phyloP scores from a whole-genome alignment of 1,140 invertebrate species.

The Limonius californicus region DNA sequence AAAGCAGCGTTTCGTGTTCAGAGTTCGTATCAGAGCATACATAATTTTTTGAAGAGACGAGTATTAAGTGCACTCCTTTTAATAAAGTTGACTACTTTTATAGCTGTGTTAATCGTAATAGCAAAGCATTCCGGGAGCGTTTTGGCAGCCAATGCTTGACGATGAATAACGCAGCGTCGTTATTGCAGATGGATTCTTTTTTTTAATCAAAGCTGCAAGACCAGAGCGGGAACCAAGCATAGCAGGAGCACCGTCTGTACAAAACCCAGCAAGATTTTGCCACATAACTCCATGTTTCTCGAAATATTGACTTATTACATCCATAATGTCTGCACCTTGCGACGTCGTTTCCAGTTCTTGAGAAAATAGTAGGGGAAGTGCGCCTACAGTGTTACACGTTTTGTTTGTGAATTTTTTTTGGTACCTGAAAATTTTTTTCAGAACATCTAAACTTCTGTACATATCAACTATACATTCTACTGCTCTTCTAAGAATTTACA shows the following conservation, averaged over 20 bases:
- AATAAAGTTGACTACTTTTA: conserved; percentile 41
- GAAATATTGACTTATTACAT: no score
- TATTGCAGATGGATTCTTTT: no score
- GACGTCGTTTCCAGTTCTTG: no score
- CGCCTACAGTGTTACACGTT: no score
- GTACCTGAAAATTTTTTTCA: no score
- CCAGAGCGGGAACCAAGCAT: conserved; percentile 34
- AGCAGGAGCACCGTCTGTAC: conserved; percentile 43
- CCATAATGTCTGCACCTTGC: no score
- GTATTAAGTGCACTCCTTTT: conserved; percentile 39
- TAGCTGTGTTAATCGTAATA: background rate
- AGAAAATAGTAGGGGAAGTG: background rate
- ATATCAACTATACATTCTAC: no score
- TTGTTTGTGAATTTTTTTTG: no score
- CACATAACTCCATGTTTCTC: conserved; percentile 16
- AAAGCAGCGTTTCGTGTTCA: conserved; percentile 23
- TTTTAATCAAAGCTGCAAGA: no score
- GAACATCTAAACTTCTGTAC: no score
- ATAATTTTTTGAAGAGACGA: conserved; percentile 34
- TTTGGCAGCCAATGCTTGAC: conserved; percentile 2
- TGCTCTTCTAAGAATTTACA: no score
- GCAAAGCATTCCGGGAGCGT: background rate
- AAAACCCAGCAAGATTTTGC: conserved; percentile 38
- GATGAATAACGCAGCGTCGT: background rate
- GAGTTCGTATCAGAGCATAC: conserved; percentile 31